phyloP scores from a whole-genome alignment of 2,888 invertebrate genomes.

The Drosophila borealis region DNA sequence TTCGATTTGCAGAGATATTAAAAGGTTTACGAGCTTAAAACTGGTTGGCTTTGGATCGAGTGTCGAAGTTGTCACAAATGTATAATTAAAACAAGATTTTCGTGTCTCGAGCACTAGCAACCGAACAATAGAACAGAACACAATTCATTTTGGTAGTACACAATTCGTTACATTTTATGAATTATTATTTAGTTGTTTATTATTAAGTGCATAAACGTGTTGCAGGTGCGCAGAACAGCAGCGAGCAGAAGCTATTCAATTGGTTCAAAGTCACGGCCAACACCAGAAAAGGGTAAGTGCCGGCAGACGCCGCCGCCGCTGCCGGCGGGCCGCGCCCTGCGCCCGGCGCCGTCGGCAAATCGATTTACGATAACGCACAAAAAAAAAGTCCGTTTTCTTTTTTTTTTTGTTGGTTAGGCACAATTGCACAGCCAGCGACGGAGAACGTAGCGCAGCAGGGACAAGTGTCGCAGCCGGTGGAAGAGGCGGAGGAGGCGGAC shows the following conservation, averaged over 20 bases:
- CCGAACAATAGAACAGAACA: slow-evolving; percentile 3
- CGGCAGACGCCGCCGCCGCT: slow-evolving; percentile 6
- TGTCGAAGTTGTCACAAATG: slow-evolving; percentile 15
- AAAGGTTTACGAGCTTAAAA: slow-evolving; percentile 25
- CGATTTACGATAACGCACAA: slow-evolving; percentile 43
- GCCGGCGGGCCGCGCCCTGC: slow-evolving; percentile 44
- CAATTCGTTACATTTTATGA: slow-evolving; percentile 1
- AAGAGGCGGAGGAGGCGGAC: slow-evolving; percentile 13
- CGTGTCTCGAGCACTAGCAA: slow-evolving; percentile 17
- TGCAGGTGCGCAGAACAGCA: slow-evolving; percentile 36
- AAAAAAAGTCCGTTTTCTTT: slow-evolving; percentile 1
- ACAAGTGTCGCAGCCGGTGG: slow-evolving; percentile 1
- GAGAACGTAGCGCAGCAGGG: slow-evolving; percentile 22
- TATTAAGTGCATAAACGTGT: slow-evolving; percentile 19
- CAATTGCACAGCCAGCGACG: slow-evolving; percentile 25
- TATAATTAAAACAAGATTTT: slow-evolving; percentile 3
- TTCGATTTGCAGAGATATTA: slow-evolving; percentile 13
- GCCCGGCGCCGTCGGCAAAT: slow-evolving; percentile 29
- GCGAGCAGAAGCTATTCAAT: slow-evolving; percentile 25
- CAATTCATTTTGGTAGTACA: slow-evolving; percentile 8
- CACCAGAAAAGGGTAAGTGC: slow-evolving; percentile 56
- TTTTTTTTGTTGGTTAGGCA: slow-evolving; percentile 18
- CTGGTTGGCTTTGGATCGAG: slow-evolving; percentile 24
- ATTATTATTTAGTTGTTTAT: slow-evolving; percentile 1
- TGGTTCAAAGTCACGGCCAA: slow-evolving; percentile 8